Conservation (phyloP, 2,888 invertebrate genomes). For the Meliscaeva auricollis region DNA sequence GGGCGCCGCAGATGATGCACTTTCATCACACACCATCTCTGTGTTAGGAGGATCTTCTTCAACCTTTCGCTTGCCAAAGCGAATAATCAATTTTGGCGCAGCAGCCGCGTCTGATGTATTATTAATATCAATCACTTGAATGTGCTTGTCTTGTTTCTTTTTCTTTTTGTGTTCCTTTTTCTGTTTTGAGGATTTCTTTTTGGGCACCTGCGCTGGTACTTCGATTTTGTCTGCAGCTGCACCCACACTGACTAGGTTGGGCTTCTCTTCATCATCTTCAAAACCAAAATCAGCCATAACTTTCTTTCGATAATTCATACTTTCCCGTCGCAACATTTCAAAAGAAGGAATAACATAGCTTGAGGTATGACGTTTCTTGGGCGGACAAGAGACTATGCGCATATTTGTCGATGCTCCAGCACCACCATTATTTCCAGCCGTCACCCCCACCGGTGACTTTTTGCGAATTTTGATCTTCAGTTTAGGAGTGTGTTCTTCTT, state of each 20-base stretch:
- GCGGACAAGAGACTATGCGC: slow-evolving; percentile 87
- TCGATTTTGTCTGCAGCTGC: slow-evolving; percentile 84
- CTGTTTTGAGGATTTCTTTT: slow-evolving; percentile 81
- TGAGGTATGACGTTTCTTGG: slow-evolving; percentile 89
- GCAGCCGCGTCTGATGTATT: slow-evolving; percentile 79
- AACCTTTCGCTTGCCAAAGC: slow-evolving; percentile 85
- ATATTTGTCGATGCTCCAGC: slow-evolving; percentile 81
- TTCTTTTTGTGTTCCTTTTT: slow-evolving; percentile 85
- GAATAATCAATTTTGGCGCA: slow-evolving; percentile 91
- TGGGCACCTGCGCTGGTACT: slow-evolving; percentile 83
- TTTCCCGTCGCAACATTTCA: slow-evolving; percentile 92
- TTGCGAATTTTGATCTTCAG: slow-evolving; percentile 91
- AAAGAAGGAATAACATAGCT: slow-evolving; percentile 88
- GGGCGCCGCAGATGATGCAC: slow-evolving; percentile 50
- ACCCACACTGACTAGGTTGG: slow-evolving; percentile 80
- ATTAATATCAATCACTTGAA: slow-evolving; percentile 85
- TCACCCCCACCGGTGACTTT: slow-evolving; percentile 81
- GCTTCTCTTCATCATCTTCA: slow-evolving; percentile 86
- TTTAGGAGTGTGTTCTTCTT: slow-evolving; percentile 85
- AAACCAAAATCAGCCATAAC: slow-evolving; percentile 94
- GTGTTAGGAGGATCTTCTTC: slow-evolving; percentile 77
- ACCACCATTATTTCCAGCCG: slow-evolving; percentile 77
- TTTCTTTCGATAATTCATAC: slow-evolving; percentile 93
- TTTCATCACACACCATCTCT: slow-evolving; percentile 41
- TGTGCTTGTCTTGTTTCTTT: slow-evolving; percentile 85